A percentile compares a stretch with the other conserved stretches of the same genome.
Evolutionary conservation across 1,140 invertebrate genomes (phyloP).

Genomic region (Eciton burchellii): DNA sequence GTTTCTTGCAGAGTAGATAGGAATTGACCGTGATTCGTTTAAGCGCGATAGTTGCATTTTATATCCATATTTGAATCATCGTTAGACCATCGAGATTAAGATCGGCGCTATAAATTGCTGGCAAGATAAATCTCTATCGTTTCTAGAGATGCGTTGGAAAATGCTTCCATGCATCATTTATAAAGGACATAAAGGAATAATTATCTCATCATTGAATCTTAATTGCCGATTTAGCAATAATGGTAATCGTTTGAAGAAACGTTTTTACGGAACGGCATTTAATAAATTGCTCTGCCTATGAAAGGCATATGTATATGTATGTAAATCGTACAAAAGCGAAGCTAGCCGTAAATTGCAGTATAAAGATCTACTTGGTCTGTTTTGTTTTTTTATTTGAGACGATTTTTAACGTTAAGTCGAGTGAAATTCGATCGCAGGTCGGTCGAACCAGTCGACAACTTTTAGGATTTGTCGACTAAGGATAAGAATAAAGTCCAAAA

Average conservation of each 20-base stretch:
- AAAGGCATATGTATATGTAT: slow-evolving; percentile 14
- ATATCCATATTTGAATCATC: slow-evolving; percentile 32
- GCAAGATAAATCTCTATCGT: slow-evolving; percentile 41
- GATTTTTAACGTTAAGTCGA: slow-evolving; percentile 1
- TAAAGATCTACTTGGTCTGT: neutral
- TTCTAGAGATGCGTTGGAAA: slow-evolving; percentile 25
- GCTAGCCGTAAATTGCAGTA: slow-evolving; percentile 20
- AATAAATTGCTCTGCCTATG: neutral
- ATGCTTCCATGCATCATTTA: slow-evolving; percentile 17
- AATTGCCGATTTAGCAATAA: slow-evolving; percentile 9
- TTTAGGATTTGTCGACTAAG: neutral
- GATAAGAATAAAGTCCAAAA: neutral
- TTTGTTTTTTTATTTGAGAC: slow-evolving; percentile 33
- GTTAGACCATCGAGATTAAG: slow-evolving; percentile 9
- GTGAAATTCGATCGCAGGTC: slow-evolving; percentile 32
- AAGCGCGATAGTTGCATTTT: slow-evolving; percentile 41
- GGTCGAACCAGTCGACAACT: slow-evolving; percentile 33
- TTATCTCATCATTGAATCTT: neutral
- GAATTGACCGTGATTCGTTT: slow-evolving; percentile 35
- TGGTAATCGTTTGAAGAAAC: neutral
- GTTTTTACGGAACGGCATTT: neutral
- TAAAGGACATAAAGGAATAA: neutral
- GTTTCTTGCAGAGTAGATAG: slow-evolving; percentile 54
- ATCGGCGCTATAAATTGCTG: slow-evolving; percentile 28
- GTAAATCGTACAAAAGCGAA: slow-evolving; percentile 21